These are phyloP conservation scores for Diplogasteroides magnus DNA, from an alignment of 1,140 invertebrate species.

Conservation along the genomic window DNA sequence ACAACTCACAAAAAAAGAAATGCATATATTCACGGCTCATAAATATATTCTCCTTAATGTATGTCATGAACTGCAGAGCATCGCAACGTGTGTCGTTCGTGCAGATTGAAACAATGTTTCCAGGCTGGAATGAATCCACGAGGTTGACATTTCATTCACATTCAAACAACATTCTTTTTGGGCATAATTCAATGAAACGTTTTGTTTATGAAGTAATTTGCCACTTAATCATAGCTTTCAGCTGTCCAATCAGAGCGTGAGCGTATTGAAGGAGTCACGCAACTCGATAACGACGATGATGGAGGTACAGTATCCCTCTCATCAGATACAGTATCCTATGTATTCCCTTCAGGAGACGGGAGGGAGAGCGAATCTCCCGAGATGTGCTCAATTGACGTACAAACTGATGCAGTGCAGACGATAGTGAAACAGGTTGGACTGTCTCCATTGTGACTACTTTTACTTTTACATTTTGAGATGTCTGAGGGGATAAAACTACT, in stretches of 20 bases:
- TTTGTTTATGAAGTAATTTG: background rate
- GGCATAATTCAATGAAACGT: background rate
- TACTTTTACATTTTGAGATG: no score
- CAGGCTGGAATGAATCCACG: conserved; percentile 63
- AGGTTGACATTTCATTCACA: conserved; percentile 49
- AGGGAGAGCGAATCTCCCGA: background rate
- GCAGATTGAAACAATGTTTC: conserved; percentile 60
- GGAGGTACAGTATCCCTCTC: no score
- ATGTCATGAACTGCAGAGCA: conserved; percentile 47
- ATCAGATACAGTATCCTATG: no score
- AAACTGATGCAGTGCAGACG: conserved; percentile 12
- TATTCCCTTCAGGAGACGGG: conserved; percentile 13
- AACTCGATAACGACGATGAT: conserved; percentile 15
- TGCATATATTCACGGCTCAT: no score
- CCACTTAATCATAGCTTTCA: background rate
- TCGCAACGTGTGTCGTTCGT: conserved; percentile 63
- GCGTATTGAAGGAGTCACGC: conserved; percentile 4
- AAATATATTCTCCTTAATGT: background rate
- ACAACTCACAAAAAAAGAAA: no score
- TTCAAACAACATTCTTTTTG: background rate
- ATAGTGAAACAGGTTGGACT: background rate
- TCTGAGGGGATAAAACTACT: no score
- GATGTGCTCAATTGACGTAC: conserved; percentile 18
- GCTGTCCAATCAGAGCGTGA: conserved; percentile 33
- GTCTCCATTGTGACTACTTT: background rate